phyloP scores from a whole-genome alignment of 2,113 vertebrate genomes.

The Tragelaphus buxtoni region DNA sequence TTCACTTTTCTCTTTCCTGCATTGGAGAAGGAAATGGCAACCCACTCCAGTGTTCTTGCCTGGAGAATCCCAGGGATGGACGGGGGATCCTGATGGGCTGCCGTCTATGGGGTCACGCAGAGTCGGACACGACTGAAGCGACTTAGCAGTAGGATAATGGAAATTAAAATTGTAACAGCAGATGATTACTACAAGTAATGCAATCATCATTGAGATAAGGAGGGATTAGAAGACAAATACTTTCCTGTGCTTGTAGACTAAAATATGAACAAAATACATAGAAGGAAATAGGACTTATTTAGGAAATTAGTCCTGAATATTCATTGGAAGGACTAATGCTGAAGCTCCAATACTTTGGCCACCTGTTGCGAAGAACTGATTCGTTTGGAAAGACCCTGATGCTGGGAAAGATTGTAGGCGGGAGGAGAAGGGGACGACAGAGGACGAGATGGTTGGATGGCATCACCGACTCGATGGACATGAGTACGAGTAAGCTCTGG shows the following conservation, averaged over 20 bases:
- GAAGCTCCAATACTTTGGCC: background rate
- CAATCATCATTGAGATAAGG: background rate
- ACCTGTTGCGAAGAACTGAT: background rate
- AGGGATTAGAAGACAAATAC: background rate
- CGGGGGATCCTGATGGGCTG: no score
- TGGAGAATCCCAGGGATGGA: no score
- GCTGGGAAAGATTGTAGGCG: background rate
- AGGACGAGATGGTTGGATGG: background rate
- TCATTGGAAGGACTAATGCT: background rate
- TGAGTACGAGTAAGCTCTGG: background rate
- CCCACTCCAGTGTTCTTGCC: no score
- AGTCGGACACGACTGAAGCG: no score
- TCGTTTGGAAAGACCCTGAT: background rate
- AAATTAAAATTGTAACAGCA: conserved; percentile 18
- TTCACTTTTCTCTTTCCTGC: no score
- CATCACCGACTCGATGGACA: background rate
- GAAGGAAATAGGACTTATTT: background rate
- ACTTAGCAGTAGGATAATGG: background rate
- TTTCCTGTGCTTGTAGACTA: background rate
- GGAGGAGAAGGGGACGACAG: background rate
- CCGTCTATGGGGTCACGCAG: no score
- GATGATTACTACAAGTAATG: background rate
- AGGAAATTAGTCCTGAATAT: background rate
- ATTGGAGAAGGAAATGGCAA: no score
- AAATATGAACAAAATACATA: background rate